A percentile compares a stretch with the other conserved stretches of the same genome.
These are phyloP conservation scores for Drosophila varians DNA, from an alignment of 1,140 invertebrate genomes.

Conservation along the genomic window DNA sequence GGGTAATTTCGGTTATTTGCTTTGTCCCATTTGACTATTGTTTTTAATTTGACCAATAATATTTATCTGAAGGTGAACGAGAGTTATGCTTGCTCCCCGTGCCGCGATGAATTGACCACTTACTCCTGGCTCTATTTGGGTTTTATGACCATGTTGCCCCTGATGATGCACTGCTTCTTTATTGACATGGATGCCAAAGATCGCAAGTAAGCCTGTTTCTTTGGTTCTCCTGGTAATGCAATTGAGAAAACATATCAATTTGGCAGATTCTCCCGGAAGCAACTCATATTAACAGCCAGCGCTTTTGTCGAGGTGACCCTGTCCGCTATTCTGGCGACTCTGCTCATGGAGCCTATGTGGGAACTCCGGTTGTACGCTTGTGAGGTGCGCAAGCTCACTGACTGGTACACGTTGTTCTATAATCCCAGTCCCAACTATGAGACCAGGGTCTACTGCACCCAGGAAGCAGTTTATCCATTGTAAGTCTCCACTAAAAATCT, in stretches of 20 bases:
- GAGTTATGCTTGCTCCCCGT: slow-evolving; percentile 88
- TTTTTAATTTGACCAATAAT: neutral
- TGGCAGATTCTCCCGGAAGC: slow-evolving; percentile 88
- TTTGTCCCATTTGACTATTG: neutral
- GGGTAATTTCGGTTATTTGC: slow-evolving; percentile 83
- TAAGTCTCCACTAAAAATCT: slow-evolving; percentile 84
- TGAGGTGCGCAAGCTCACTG: slow-evolving; percentile 90
- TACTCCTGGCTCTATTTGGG: slow-evolving; percentile 98
- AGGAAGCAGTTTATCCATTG: slow-evolving; percentile 98
- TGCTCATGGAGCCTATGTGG: slow-evolving; percentile 91
- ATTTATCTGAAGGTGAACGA: slow-evolving; percentile 83
- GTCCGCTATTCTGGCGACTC: slow-evolving; percentile 89
- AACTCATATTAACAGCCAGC: slow-evolving; percentile 89
- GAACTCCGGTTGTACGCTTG: slow-evolving; percentile 91
- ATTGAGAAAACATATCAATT: no score
- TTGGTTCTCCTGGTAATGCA: neutral
- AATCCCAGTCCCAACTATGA: slow-evolving; percentile 97
- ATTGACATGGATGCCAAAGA: slow-evolving; percentile 93
- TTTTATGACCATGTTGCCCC: slow-evolving; percentile 94
- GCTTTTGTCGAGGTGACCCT: slow-evolving; percentile 91
- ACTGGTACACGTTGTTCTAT: slow-evolving; percentile 98
- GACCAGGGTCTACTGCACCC: slow-evolving; percentile 94
- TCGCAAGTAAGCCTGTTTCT: slow-evolving; percentile 86
- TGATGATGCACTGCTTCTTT: slow-evolving; percentile 95
- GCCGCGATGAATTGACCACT: slow-evolving; percentile 89